Base-by-base conservation (phyloP, 2,797 vertebrate genomes). In the Novumbra hubbsi region DNA sequence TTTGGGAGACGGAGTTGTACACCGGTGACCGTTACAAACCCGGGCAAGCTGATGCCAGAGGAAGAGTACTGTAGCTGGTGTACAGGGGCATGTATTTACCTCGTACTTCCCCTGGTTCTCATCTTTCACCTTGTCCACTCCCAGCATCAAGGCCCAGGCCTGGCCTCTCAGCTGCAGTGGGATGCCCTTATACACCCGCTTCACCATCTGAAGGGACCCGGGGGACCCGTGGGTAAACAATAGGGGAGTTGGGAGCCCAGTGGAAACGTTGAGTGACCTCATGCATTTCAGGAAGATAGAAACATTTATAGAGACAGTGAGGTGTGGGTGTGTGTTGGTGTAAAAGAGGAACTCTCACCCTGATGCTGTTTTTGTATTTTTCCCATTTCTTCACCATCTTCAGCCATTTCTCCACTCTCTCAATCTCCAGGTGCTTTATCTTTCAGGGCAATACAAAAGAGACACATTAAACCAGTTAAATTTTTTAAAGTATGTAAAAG, bases 381-480 rank as follows among this genome's bases (percentile, higher is more conserved):
- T 91, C 82, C 95, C 96, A 98, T 62, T 95, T 96, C 87, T 92
- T 94, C 86, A 96, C 89, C 96, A 98, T 97, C 90, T 96, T 98
- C 57, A 96, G 84, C 95, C 96, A 97, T 91, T 97, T 97, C 81
- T 93, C 90, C 80, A 95, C 94, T 0, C 95, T 91, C 81, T 96
- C 94, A 0, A 96, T 88, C 85, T 98, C 96, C 73, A 92, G 93
- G 27, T 92, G 93, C 74, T 96, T 97, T 91, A 94, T 94, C 96
- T 98, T 89, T 2, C 50, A 30, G 27, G 32, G 17, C 32, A 48
- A 80, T 14, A 62, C 12, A 66, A 65, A 52, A 55, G n/a, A 55
- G 2, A 55, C 6, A 55, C n/a, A 19, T 55, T 3, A 55, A 21
- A 55, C 50, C n/a, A 9, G 32, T 28, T 28, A 14, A 63, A 15